Percentiles rank a stretch among this genome's conserved stretches.
Evolutionary conservation across 1,140 invertebrate species (phyloP).

Genomic region (Ganaspis sp.): DNA sequence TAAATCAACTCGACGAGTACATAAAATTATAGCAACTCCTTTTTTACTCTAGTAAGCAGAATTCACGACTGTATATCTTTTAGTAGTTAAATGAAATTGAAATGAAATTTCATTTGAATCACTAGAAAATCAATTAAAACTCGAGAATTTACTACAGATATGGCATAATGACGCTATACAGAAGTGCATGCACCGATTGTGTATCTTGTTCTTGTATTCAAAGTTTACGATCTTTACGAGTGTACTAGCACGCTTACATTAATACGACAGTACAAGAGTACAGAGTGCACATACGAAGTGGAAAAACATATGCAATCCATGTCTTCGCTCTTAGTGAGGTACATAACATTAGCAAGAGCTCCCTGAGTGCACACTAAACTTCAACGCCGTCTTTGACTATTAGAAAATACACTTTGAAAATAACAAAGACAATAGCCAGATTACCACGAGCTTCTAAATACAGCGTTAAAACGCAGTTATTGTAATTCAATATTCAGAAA

Average conservation of each 20-base stretch:
- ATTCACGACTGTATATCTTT: neutral
- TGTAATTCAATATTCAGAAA: no score
- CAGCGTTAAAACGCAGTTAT: no score
- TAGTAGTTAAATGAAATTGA: neutral
- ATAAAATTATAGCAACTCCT: no score
- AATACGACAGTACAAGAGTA: neutral
- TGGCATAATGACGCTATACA: neutral
- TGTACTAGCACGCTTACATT: neutral
- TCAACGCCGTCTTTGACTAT: neutral
- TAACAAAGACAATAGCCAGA: neutral
- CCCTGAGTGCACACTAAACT: neutral
- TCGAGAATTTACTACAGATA: neutral
- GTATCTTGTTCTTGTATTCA: neutral
- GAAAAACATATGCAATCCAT: conserved; percentile 1
- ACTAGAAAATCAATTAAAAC: conserved; percentile 1
- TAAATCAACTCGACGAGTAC: no score
- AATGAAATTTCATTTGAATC: no score
- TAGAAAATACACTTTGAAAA: neutral
- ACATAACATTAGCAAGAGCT: neutral
- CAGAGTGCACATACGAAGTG: neutral
- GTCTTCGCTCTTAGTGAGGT: neutral
- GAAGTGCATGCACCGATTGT: neutral
- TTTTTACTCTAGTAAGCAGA: no score
- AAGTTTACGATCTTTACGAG: neutral
- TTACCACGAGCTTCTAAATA: no score